Evolutionary conservation across 2,113 vertebrate genomes (phyloP), one percentile per base, ranked within the genome.

Genomic region (Bubo blakistoni): DNA sequence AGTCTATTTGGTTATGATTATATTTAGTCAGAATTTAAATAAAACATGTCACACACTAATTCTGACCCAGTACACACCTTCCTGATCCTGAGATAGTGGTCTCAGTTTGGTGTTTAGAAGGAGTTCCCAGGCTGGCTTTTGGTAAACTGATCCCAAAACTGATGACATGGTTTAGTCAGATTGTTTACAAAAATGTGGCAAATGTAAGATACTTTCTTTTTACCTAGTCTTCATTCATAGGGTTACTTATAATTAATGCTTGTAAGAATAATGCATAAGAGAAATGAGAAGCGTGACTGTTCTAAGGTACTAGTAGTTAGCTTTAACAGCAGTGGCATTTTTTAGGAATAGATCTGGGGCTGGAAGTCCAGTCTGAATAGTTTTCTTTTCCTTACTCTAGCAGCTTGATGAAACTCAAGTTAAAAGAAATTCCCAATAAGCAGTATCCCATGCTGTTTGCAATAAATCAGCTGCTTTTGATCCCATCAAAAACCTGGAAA

Each of bases 401-500:
- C 61, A 85, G 65, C 81, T 96, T 83, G 87, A 82, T 86, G 46
- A 92, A 94, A 72, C 24, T 67, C 55, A 59, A 44, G 86, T 88
- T 94, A 86, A 96, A 97, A 59, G 7, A 86, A 76, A 57, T 78
- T 94, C 72, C 61, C 27, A 5, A 52, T 78, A 97, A 95, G 72
- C 73, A 88, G 51, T 92, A 69, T 92, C 92, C 86, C 82, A 47
- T 83, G 69, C 46, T 81, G 20, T 78, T 87, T 84, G 55, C 42
- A 85, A 36, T 95, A 96, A 94, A 94, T 95, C 72, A 91, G 7
- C 70, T 87, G 81, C 72, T 95, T 96, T 91, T 86, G 54, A 93
- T 94, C 34, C 61, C 51, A 77, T 94, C 16, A 86, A 65, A 94
- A 97, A 81, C 25, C 40, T 88, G 76, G 81, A 66, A 92, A 92